Conservation (phyloP, 1,140 invertebrate species). For the Ctenoplectra terminalis region DNA sequence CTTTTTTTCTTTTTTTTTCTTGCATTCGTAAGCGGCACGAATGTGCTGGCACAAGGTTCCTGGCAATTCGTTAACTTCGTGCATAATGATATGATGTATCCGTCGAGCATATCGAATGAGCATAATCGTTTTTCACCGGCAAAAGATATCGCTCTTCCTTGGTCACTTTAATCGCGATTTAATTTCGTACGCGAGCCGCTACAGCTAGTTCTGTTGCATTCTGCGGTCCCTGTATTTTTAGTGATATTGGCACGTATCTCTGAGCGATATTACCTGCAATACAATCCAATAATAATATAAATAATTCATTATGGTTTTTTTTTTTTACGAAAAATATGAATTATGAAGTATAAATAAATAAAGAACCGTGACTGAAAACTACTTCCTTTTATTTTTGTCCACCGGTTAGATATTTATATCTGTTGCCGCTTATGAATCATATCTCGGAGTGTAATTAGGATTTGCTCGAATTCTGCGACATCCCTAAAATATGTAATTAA, state of each 20-base stretch:
- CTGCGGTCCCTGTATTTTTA: conserved; percentile 64
- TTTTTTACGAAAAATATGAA: conserved; percentile 25
- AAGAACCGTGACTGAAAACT: background rate
- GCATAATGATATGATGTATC: background rate
- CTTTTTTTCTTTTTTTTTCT: background rate
- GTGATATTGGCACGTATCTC: conserved; percentile 65
- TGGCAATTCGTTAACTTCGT: conserved; percentile 21
- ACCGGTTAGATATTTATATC: background rate
- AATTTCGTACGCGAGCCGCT: conserved; percentile 57
- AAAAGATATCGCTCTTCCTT: background rate
- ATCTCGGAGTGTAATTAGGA: background rate
- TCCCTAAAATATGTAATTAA: background rate
- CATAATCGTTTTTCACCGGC: background rate
- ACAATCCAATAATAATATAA: background rate
- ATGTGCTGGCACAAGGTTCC: background rate
- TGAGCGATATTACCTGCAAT: conserved; percentile 28
- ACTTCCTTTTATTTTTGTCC: conserved; percentile 26
- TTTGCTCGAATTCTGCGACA: background rate
- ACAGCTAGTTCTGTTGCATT: conserved; percentile 14
- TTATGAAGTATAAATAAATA: background rate
- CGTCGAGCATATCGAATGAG: background rate
- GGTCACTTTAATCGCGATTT: conserved; percentile 54
- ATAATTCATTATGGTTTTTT: conserved; percentile 6
- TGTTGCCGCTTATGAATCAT: background rate
- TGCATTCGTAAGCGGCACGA: background rate